Conservation (phyloP, 2,113 vertebrate species). For the Atractosteus spatula region DNA sequence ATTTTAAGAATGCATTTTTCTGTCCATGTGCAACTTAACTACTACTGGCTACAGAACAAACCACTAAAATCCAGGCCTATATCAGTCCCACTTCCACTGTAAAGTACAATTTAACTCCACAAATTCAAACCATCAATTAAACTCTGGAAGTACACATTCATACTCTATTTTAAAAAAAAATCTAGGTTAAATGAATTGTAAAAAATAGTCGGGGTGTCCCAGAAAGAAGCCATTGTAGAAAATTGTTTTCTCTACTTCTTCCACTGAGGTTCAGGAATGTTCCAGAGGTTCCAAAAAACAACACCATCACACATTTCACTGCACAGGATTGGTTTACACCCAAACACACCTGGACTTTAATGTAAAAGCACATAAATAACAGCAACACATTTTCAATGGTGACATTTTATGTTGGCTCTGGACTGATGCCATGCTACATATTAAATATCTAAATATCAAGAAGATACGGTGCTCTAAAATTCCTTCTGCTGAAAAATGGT, state of each 20-base stretch:
- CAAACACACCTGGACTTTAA: background rate
- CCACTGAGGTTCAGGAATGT: background rate
- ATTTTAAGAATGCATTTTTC: conserved; percentile 42
- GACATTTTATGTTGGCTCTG: no score
- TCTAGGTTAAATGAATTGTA: conserved; percentile 2
- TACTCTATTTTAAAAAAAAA: conserved; percentile 14
- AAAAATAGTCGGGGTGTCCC: background rate
- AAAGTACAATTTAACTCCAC: conserved; percentile 14
- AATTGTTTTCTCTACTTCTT: background rate
- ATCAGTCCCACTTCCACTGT: conserved; percentile 13
- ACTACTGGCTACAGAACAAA: conserved; percentile 17
- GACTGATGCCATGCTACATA: no score
- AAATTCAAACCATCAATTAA: conserved; percentile 24
- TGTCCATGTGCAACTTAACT: conserved; percentile 9
- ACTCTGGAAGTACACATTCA: conserved; percentile 16
- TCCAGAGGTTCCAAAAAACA: background rate
- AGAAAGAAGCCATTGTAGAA: background rate
- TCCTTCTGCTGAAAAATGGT: no score
- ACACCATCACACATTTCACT: background rate
- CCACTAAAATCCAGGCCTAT: conserved; percentile 15
- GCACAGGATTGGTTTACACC: background rate
- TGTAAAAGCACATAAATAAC: background rate
- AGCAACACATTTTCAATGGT: no score
- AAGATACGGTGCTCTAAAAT: no score
- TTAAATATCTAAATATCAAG: no score